These are phyloP conservation scores for Brevimyrus niger DNA, from an alignment of 2,113 vertebrate genomes.

Conservation along the genomic window DNA sequence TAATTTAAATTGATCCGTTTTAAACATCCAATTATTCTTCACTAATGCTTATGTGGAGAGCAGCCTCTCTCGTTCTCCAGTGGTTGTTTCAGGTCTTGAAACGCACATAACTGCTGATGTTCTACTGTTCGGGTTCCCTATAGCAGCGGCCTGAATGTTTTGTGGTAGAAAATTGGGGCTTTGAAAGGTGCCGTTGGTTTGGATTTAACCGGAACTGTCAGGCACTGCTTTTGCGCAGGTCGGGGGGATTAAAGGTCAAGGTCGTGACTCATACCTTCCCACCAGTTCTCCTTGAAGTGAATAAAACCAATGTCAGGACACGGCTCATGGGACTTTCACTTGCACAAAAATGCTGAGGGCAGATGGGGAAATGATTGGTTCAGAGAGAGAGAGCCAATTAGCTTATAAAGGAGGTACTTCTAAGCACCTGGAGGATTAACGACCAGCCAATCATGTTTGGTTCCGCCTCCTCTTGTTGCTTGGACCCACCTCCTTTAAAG, in stretches of 20 bases:
- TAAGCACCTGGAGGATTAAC: no score
- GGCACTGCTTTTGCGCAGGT: background rate
- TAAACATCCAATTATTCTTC: background rate
- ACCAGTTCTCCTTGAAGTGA: background rate
- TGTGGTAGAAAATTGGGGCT: background rate
- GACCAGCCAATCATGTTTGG: no score
- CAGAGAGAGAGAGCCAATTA: no score
- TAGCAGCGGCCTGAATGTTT: background rate
- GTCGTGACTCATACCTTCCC: background rate
- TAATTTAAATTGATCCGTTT: background rate
- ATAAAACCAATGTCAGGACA: background rate
- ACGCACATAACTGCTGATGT: background rate
- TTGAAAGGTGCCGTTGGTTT: background rate
- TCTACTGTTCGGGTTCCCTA: no score
- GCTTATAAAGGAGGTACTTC: no score
- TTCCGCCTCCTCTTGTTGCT: no score
- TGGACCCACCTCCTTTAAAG: no score
- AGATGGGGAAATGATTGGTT: no score
- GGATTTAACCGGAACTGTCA: background rate
- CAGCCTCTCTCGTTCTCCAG: background rate
- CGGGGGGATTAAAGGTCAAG: background rate
- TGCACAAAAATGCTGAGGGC: no score
- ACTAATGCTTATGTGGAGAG: background rate
- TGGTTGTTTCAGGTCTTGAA: background rate
- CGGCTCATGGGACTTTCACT: no score